These are phyloP conservation scores for Apistogramma diplotaenia DNA, from an alignment of 2,113 vertebrate genomes.

Conservation along the genomic window DNA sequence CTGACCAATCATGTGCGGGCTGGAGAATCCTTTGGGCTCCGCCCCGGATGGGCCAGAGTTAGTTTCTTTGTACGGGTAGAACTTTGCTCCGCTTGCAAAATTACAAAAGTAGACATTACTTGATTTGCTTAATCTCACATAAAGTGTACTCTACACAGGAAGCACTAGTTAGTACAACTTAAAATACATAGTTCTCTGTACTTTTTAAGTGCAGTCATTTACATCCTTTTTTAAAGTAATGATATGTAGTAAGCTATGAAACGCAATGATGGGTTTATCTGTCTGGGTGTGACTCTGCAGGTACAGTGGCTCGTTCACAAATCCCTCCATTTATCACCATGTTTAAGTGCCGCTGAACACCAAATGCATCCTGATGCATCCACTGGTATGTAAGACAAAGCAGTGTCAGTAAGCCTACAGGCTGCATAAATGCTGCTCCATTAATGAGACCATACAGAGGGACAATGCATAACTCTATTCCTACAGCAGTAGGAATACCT, in stretches of 20 bases:
- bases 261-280: neutral
- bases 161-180: too few species aligned
- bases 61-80: too few species aligned
- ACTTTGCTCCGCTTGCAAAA: too few species aligned
- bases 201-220: too few species aligned
- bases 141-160: too few species aligned
- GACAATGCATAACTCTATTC: neutral
- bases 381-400: neutral
- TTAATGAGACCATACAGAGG: neutral
- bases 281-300: neutral
- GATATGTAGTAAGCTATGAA: neutral
- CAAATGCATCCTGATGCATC: neutral
- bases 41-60: too few species aligned
- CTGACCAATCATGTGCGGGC: too few species aligned
- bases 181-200: too few species aligned
- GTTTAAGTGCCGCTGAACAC: neutral
- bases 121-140: too few species aligned
- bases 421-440: neutral
- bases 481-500: neutral
- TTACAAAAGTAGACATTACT: too few species aligned
- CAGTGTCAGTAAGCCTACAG: neutral
- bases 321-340: neutral
- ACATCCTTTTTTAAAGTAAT: too few species aligned
- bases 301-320: neutral
- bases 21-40: too few species aligned